These are phyloP conservation scores for Drosophila orosa DNA, from an alignment of 1,140 invertebrate species.

Conservation along the genomic window DNA sequence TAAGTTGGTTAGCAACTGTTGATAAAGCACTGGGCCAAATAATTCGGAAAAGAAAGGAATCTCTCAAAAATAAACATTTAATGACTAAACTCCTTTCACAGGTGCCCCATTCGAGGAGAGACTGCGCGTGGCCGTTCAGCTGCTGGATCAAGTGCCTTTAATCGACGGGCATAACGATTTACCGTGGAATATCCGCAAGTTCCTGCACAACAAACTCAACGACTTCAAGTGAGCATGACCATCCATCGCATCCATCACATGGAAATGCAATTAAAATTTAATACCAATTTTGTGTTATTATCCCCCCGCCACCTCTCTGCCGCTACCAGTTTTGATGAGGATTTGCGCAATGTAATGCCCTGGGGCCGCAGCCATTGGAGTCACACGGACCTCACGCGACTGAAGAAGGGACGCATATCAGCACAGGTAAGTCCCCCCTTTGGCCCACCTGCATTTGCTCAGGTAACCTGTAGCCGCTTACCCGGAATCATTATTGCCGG, in stretches of 20 bases:
- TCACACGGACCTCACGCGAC: constrained; percentile 92
- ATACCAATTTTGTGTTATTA: constrained; percentile 44
- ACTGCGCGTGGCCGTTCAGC: constrained; percentile 86
- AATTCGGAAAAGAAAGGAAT: background rate
- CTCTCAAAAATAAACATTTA: background rate
- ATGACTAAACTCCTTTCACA: constrained; percentile 7
- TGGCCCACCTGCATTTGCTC: constrained; percentile 7
- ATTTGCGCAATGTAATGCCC: constrained; percentile 90
- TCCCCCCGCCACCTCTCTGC: constrained; percentile 1
- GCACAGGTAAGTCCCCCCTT: constrained; percentile 87
- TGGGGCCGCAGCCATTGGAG: constrained; percentile 91
- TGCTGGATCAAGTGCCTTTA: constrained; percentile 88
- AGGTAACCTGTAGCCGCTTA: background rate
- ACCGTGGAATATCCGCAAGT: constrained; percentile 94
- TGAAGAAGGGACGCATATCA: constrained; percentile 93
- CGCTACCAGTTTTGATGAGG: constrained; percentile 86
- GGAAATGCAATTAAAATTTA: constrained; percentile 62
- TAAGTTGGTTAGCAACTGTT: constrained; percentile 61
- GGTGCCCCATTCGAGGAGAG: constrained; percentile 88
- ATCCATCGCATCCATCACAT: constrained; percentile 9
- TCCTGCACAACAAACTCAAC: constrained; percentile 93
- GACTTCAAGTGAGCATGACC: constrained; percentile 88
- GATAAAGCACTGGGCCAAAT: constrained; percentile 4
- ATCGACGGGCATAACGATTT: constrained; percentile 95
- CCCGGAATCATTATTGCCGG: constrained; percentile 27